Percentiles rank a stretch among this genome's conserved stretches.
phyloP scores from a whole-genome alignment of 2,113 vertebrate genomes.

The Actenoides lindsayi region DNA sequence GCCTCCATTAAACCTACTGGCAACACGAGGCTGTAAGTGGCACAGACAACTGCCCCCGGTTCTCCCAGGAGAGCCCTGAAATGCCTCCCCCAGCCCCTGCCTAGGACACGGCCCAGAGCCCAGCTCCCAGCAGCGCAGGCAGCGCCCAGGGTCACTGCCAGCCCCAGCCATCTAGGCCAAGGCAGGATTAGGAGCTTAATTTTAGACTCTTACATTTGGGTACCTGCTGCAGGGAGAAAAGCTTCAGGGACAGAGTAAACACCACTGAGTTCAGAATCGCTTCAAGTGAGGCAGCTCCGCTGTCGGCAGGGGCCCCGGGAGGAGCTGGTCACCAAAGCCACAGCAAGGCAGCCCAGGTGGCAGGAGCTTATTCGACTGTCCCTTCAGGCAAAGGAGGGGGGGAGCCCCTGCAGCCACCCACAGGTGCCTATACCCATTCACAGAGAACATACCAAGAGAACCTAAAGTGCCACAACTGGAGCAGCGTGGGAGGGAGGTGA shows the following conservation, averaged over 20 bases:
- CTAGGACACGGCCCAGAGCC: not conserved
- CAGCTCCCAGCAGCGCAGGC: not conserved
- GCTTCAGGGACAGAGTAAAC: not conserved
- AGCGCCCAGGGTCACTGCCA: not conserved
- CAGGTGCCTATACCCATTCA: not conserved
- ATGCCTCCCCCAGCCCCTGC: not conserved
- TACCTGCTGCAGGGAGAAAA: not conserved
- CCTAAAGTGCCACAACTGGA: not conserved
- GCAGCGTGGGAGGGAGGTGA: not conserved
- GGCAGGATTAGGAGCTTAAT: not conserved
- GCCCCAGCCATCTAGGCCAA: not conserved
- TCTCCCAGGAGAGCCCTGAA: not conserved
- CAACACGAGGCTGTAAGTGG: not conserved
- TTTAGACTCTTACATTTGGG: not conserved
- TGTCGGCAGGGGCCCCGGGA: fast-evolving
- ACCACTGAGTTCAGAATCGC: fast-evolving
- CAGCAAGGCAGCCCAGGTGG: fast-evolving
- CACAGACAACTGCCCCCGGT: not conserved
- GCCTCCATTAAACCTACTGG: fast-evolving
- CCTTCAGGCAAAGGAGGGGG: not conserved
- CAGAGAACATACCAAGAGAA: not conserved
- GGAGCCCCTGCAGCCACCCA: not conserved
- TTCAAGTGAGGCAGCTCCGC: not conserved
- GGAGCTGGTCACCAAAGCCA: not conserved
- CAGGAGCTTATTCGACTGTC: not conserved